A percentile compares a stretch with the other conserved stretches of the same genome.
Evolutionary conservation across 2,888 invertebrate species (phyloP).

Genomic region (Drosophila recens): DNA sequence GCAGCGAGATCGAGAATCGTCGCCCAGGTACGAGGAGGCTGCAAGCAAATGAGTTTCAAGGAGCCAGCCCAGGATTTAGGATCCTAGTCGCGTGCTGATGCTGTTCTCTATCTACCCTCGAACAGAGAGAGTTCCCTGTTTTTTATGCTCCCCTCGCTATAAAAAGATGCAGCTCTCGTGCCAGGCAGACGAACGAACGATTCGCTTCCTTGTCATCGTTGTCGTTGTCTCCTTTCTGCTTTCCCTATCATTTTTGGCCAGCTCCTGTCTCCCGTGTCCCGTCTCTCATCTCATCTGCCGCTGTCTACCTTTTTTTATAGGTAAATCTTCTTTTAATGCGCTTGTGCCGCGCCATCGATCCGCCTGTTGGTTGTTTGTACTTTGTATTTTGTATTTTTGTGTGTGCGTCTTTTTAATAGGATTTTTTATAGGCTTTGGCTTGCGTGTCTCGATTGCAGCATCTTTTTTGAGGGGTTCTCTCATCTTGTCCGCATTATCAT

Average conservation of each 20-base stretch:
- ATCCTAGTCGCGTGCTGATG: constrained; percentile 68
- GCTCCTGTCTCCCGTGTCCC: constrained; percentile 29
- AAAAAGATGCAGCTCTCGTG: constrained; percentile 70
- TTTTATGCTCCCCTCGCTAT: constrained; percentile 50
- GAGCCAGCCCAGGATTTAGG: constrained; percentile 22
- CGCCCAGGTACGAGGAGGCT: constrained; percentile 53
- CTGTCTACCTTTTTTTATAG: constrained; percentile 74
- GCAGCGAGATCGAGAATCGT: constrained; percentile 47
- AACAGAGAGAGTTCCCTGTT: constrained; percentile 32
- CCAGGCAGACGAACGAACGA: constrained; percentile 49
- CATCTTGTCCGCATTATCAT: constrained; percentile 10
- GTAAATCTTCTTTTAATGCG: constrained; percentile 74
- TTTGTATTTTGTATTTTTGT: constrained; percentile 51
- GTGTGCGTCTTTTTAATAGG: constrained; percentile 76
- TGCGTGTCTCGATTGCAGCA: constrained; percentile 46
- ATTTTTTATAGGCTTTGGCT: constrained; percentile 71
- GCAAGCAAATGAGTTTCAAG: constrained; percentile 52
- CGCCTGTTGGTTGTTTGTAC: constrained; percentile 60
- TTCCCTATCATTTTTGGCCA: constrained; percentile 64
- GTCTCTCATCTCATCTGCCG: constrained; percentile 56
- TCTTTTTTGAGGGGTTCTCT: constrained; percentile 50
- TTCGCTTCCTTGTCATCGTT: constrained; percentile 33
- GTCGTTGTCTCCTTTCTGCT: constrained; percentile 32
- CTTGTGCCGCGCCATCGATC: constrained; percentile 65
- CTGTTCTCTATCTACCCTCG: constrained; percentile 54